Base-by-base conservation (phyloP, 2,888 invertebrate species). In the Agrotis segetum region DNA sequence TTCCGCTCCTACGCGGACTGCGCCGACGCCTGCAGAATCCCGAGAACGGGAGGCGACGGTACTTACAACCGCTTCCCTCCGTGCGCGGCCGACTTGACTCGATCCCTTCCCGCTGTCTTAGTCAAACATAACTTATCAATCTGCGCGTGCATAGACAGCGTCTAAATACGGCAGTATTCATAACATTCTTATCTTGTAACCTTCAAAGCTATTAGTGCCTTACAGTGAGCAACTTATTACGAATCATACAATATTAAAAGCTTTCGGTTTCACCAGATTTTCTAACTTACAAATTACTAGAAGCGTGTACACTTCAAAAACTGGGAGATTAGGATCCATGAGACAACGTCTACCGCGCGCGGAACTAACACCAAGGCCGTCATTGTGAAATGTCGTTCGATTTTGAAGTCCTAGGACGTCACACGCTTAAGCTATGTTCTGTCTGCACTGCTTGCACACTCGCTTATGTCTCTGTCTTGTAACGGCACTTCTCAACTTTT, bases 1-100 rank as follows among this genome's bases (percentile, higher is more conserved):
- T 99, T 98, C 97, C 97, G 95, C 91, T 97, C 97, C 69, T 97
- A 97, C 94, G 97, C 97, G 87, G 96, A 97, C 88, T 98, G 98
- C 94, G 93, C 97, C 67, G 65, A 62, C 64, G 80, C 82, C 86
- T 95, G 96, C 91, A 82, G 82, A 77, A 67, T 82, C 58, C 52
- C 65, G 47, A 63, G 21, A 11, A 40, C 64, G 69, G 49, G 34
- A 56, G 72, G 67, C 82, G 56, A 82, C 75, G 91, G 91, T 91
- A 91, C 85, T 82, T 72, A 74, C 56, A 58, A 50, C 21, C 29
- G 63, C 78, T 82, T 67, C 55, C 21, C 56, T 56, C 60, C 52
- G 60, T 53, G 61, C 63, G 69, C 52, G 70, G 66, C 40, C 16
- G 69, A 66, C 55, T n/a, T 40, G 19, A 53, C 67, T 59, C 29